These are phyloP conservation scores for Oxycera nigricornis DNA, from an alignment of 2,888 invertebrate species.

Conservation along the genomic window DNA sequence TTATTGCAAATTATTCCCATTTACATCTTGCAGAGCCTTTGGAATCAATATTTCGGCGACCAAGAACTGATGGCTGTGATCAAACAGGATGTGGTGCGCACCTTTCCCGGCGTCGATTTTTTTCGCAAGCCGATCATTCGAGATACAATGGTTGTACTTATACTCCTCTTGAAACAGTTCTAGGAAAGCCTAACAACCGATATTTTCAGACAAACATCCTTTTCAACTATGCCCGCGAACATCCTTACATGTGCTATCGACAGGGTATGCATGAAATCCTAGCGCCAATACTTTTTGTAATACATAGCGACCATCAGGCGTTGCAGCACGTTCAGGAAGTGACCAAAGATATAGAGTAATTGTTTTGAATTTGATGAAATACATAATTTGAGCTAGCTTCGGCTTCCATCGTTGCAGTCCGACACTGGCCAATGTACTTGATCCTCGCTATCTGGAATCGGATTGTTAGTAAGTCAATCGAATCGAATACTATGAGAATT, in stretches of 20 bases:
- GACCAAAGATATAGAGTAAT: constrained; percentile 58
- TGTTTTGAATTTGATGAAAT: neutral
- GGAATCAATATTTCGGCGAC: constrained; percentile 86
- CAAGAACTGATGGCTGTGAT: constrained; percentile 77
- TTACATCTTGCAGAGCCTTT: constrained; percentile 79
- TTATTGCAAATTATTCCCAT: too few species aligned
- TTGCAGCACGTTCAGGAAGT: constrained; percentile 69
- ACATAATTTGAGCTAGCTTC: too few species aligned
- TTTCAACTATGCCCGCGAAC: constrained; percentile 71
- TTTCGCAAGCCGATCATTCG: constrained; percentile 75
- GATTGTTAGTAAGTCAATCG: constrained; percentile 75
- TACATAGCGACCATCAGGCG: constrained; percentile 77
- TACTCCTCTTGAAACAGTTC: constrained; percentile 41
- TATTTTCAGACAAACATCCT: constrained; percentile 64
- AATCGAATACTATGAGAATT: constrained; percentile 54
- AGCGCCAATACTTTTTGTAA: constrained; percentile 79
- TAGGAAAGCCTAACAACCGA: neutral
- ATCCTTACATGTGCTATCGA: constrained; percentile 75
- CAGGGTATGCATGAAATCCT: constrained; percentile 91
- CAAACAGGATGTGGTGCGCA: constrained; percentile 80
- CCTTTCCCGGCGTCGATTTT: constrained; percentile 83
- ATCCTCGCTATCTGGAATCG: constrained; percentile 75
- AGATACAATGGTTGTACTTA: constrained; percentile 69
- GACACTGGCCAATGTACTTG: constrained; percentile 70
- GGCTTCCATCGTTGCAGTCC: constrained; percentile 65